Conservation (phyloP, 2,113 vertebrate genomes). For the Nyctereutes procyonoides region DNA sequence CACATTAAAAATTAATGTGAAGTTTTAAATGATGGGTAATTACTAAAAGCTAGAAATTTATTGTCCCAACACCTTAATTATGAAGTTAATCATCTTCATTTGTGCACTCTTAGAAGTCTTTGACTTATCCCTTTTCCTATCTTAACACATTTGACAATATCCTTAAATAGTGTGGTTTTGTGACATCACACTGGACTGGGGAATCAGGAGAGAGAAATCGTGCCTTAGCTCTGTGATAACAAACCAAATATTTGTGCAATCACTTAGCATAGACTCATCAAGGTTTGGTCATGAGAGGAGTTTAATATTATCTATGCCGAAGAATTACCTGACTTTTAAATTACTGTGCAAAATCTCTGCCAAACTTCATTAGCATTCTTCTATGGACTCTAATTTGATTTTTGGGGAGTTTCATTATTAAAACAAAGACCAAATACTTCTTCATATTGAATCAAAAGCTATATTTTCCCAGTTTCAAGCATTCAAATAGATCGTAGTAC, state of each 20-base stretch:
- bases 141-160: background rate
- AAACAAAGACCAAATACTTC: slow-evolving; percentile 1
- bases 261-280: background rate
- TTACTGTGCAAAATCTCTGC: slow-evolving; percentile 17
- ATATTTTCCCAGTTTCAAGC: background rate
- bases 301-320: background rate
- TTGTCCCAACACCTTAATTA: background rate
- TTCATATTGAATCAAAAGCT: background rate
- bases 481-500: background rate
- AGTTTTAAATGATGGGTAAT: background rate
- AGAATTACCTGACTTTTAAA: slow-evolving; percentile 46
- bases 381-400: background rate
- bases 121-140: background rate
- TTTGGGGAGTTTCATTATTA: background rate
- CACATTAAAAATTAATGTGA: slow-evolving; percentile 6
- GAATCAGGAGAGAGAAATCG: background rate
- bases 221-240: background rate
- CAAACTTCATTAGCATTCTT: slow-evolving; percentile 17
- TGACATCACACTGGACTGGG: background rate
- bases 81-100: background rate
- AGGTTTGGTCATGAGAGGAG: background rate
- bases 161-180: background rate
- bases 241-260: background rate
- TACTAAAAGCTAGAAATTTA: background rate
- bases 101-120: background rate